Conservation (phyloP, 2,888 invertebrate species). For the Zygaena filipendulae region DNA sequence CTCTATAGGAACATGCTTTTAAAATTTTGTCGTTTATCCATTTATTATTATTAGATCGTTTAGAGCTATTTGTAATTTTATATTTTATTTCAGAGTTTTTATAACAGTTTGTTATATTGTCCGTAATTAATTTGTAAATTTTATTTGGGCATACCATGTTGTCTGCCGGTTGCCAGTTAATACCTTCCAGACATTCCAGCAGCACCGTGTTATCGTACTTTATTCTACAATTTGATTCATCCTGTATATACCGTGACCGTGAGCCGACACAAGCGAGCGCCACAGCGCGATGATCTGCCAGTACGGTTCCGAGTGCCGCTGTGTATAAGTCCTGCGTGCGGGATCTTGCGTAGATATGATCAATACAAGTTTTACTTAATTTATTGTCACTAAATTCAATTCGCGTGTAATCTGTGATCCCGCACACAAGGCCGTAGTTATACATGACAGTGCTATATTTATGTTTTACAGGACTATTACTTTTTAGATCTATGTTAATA, state of each 20-base stretch:
- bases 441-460: constrained; percentile 9
- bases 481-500: constrained; percentile 11
- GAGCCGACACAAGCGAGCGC: too few species aligned
- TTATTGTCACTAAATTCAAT: constrained; percentile 7
- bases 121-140: constrained; percentile 6
- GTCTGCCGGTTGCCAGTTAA: neutral
- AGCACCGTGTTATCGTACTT: too few species aligned
- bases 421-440: constrained; percentile 8
- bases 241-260: too few species aligned
- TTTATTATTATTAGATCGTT: too few species aligned
- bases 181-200: neutral
- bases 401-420: too few species aligned
- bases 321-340: constrained; percentile 12
- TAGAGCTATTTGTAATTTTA: too few species aligned
- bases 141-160: constrained; percentile 1
- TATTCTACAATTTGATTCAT: too few species aligned
- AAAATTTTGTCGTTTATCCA: too few species aligned
- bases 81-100: constrained; percentile 7
- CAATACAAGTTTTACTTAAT: constrained; percentile 12
- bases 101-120: constrained; percentile 5
- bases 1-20: too few species aligned
- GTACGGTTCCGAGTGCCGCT: constrained; percentile 12
- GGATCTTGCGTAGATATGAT: constrained; percentile 10
- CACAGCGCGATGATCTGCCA: constrained; percentile 14
- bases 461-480: constrained; percentile 11